Conservation (phyloP, 2,797 vertebrate genomes). For the Synaphobranchus kaupii region DNA sequence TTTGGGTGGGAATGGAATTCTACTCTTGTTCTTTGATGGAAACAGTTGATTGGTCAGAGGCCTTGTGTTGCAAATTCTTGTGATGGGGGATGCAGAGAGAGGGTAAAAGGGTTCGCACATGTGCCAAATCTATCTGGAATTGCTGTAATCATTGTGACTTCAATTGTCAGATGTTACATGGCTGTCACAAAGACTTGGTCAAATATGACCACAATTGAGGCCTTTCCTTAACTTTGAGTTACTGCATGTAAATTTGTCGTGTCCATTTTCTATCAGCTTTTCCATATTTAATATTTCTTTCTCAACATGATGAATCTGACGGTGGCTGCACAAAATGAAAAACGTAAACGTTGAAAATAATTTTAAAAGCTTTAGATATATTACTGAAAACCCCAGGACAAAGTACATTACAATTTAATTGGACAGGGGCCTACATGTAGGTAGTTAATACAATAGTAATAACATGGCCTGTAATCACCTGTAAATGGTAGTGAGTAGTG, state of each 20-base stretch:
- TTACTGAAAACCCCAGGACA: not conserved
- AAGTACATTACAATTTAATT: not conserved
- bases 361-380: not conserved
- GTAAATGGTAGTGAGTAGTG: too few relatives aligned
- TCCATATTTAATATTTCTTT: not conserved
- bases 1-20: slow-evolving; percentile 13
- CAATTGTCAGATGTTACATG: not conserved
- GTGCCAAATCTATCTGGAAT: not conserved
- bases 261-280: not conserved
- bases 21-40: not conserved
- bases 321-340: not conserved
- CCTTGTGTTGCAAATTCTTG: not conserved
- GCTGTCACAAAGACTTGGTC: not conserved
- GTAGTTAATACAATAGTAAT: too few relatives aligned
- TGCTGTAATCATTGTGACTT: not conserved
- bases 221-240: not conserved
- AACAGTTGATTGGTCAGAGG: slow-evolving; percentile 8
- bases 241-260: not conserved
- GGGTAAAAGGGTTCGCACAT: slow-evolving; percentile 4
- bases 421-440: not conserved
- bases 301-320: not conserved
- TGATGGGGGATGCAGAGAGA: not conserved
- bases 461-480: too few relatives aligned
- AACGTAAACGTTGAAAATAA: not conserved
- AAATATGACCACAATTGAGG: not conserved